phyloP scores from a whole-genome alignment of 2,797 vertebrate genomes.

The Galagoides demidoff region DNA sequence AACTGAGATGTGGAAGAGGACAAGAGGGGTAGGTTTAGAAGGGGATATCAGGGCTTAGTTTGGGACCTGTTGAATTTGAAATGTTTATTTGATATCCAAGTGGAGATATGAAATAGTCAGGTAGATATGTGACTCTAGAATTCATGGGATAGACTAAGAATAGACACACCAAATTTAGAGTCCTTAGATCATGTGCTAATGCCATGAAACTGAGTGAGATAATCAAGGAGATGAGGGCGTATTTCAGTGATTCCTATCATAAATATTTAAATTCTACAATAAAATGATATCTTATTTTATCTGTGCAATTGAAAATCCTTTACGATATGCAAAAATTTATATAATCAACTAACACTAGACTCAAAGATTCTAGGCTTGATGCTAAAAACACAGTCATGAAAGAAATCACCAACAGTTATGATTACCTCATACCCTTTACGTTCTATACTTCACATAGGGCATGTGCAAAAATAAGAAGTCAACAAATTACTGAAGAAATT shows the following conservation, averaged over 20 bases:
- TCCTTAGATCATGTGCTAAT: not conserved
- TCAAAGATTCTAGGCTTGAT: slow-evolving; percentile 21
- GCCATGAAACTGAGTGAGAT: not conserved
- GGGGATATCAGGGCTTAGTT: not conserved
- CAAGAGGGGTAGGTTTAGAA: not conserved
- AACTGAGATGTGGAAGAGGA: not conserved
- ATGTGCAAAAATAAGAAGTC: slow-evolving; percentile 39
- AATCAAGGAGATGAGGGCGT: not conserved
- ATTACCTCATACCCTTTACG: not conserved
- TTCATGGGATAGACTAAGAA: not conserved
- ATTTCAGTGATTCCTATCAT: not conserved
- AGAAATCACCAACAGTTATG: not conserved
- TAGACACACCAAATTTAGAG: not conserved
- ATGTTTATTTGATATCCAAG: not conserved
- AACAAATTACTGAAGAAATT: slow-evolving; percentile 13
- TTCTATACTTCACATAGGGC: not conserved
- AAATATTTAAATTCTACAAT: slow-evolving; percentile 6
- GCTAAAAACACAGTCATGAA: not conserved
- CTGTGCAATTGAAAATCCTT: not conserved
- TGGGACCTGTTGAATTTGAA: slow-evolving; percentile 7
- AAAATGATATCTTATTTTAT: slow-evolving; percentile 32
- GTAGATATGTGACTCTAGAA: not conserved
- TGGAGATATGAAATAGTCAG: not conserved
- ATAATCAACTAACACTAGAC: not conserved
- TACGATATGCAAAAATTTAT: slow-evolving; percentile 20